Conservation (phyloP, 2,888 invertebrate genomes). For the Chloroclystis v-ata region DNA sequence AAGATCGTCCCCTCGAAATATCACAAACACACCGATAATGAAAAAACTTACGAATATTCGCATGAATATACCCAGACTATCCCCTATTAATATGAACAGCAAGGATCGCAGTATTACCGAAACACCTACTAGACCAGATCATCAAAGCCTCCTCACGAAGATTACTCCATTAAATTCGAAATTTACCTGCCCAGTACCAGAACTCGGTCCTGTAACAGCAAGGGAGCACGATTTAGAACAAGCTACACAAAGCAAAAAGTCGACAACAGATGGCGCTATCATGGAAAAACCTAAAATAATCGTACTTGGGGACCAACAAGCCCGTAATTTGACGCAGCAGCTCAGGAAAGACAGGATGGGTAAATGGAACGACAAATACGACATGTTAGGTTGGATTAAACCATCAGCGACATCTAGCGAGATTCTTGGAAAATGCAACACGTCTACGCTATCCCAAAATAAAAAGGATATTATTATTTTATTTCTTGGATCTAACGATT, state of each 20-base stretch:
- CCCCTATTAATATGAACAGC: not conserved
- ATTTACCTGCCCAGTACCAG: not conserved
- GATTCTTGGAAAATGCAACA: not conserved
- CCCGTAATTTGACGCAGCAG: not conserved
- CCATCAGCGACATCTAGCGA: not conserved
- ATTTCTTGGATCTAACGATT: not conserved
- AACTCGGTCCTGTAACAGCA: not conserved
- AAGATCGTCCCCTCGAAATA: not conserved
- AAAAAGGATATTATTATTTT: not conserved
- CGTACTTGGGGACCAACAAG: not conserved
- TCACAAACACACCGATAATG: not conserved
- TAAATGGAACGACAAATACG: conserved; percentile 2
- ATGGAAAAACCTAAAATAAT: not conserved
- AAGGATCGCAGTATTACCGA: not conserved
- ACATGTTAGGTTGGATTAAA: not conserved
- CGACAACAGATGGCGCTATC: not conserved
- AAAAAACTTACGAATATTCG: conserved; percentile 1
- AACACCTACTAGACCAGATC: not conserved
- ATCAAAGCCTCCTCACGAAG: not conserved
- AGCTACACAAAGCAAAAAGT: not conserved
- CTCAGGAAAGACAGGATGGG: not conserved
- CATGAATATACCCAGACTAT: not conserved
- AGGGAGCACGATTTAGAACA: not conserved
- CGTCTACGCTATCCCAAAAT: not conserved
- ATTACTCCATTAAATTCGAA: not conserved